phyloP scores from a whole-genome alignment of 2,888 invertebrate species.

The Drosophila imparisetae region DNA sequence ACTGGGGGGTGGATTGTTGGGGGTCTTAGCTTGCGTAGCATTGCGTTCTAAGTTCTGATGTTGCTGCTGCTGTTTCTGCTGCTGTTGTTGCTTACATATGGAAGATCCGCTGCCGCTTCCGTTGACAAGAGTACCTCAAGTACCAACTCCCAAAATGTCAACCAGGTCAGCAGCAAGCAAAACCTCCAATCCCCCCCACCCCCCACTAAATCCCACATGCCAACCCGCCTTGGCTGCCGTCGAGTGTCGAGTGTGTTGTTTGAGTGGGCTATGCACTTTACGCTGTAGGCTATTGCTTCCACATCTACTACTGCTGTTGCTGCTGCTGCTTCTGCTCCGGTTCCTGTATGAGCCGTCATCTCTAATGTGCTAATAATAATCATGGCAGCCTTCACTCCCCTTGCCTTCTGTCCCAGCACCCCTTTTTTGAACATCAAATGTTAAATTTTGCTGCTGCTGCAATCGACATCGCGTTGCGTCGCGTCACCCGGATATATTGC shows the following conservation, averaged over 20 bases:
- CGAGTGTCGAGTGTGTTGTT: slow-evolving; percentile 78
- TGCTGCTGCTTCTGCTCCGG: slow-evolving; percentile 13
- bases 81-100: slow-evolving; percentile 55
- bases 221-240: slow-evolving; percentile 1
- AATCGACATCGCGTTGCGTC: slow-evolving; percentile 18
- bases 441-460: slow-evolving; percentile 55
- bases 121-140: slow-evolving; percentile 29
- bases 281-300: slow-evolving; percentile 50
- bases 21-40: neutral
- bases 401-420: neutral
- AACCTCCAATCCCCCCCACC: neutral
- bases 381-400: slow-evolving; percentile 60
- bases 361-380: slow-evolving; percentile 79
- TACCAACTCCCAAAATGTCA: slow-evolving; percentile 63
- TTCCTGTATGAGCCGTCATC: slow-evolving; percentile 43
- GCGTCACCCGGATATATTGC: slow-evolving; percentile 74
- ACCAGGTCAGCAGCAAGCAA: slow-evolving; percentile 52
- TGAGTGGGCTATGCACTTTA: slow-evolving; percentile 76
- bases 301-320: slow-evolving; percentile 1
- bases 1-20: slow-evolving; percentile 24
- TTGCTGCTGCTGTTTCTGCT: neutral
- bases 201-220: neutral
- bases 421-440: slow-evolving; percentile 66
- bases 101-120: slow-evolving; percentile 73
- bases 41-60: neutral